These are phyloP conservation scores for Chiloscyllium punctatum DNA, from an alignment of 2,797 vertebrate genomes.

Conservation along the genomic window DNA sequence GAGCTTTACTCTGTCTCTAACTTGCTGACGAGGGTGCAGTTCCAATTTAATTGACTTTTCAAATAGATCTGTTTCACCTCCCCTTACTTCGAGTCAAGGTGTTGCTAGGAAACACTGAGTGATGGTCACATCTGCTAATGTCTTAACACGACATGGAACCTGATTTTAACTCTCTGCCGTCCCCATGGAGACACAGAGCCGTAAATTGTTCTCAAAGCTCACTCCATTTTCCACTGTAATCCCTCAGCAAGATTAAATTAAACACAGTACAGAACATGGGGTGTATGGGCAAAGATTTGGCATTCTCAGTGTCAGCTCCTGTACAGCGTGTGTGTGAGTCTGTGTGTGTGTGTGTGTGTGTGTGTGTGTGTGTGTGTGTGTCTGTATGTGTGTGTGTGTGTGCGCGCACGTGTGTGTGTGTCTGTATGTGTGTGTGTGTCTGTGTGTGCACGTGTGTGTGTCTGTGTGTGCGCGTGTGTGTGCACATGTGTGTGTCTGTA, in stretches of 20 bases:
- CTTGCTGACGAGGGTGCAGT: background rate
- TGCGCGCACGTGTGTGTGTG: too few relatives aligned
- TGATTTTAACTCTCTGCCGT: background rate
- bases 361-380: too few relatives aligned
- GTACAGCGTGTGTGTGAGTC: too few relatives aligned
- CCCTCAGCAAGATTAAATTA: background rate
- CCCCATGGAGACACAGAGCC: background rate
- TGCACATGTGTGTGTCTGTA: too few relatives aligned
- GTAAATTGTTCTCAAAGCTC: background rate
- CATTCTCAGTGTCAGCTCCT: too few relatives aligned
- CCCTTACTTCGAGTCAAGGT: background rate
- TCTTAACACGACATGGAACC: background rate
- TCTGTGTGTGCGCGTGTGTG: too few relatives aligned
- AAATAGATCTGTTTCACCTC: background rate
- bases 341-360: too few relatives aligned
- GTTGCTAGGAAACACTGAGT: background rate
- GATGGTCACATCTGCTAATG: background rate
- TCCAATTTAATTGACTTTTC: background rate
- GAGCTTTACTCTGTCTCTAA: too few relatives aligned
- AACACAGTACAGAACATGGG: background rate
- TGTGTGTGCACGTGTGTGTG: too few relatives aligned
- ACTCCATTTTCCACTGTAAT: background rate
- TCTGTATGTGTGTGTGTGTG: too few relatives aligned
- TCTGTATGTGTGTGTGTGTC: fast-evolving
- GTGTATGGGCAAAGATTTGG: too few relatives aligned